phyloP scores from a whole-genome alignment of 2,113 vertebrate species.

The Pseudolaguvia tuberculata region DNA sequence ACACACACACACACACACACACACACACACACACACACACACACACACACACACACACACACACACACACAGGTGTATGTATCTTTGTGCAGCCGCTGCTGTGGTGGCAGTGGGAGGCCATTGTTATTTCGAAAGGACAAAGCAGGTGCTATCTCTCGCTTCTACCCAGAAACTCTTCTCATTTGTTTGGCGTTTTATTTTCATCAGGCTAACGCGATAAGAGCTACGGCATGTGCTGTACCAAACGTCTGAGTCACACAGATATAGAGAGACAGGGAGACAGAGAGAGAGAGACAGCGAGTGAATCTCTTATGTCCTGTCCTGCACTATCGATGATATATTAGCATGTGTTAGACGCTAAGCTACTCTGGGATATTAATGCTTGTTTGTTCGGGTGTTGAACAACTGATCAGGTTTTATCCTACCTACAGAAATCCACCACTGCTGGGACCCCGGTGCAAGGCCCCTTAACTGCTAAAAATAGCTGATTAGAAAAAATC shows the following conservation, averaged over 20 bases:
- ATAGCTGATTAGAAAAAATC: no score
- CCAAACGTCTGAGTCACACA: constrained; percentile 17
- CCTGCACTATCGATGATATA: constrained; percentile 40
- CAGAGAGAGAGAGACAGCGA: background rate
- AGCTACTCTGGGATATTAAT: background rate
- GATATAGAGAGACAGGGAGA: constrained; percentile 1
- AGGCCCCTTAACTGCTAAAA: no score
- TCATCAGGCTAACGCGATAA: constrained; percentile 44
- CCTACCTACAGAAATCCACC: no score
- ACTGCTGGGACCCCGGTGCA: no score
- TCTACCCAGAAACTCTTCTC: constrained; percentile 43
- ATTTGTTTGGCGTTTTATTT: constrained; percentile 37
- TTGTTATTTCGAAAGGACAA: constrained; percentile 47
- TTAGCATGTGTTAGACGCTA: background rate
- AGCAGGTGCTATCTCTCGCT: constrained; percentile 45
- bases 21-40: no score
- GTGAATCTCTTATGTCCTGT: constrained; percentile 8
- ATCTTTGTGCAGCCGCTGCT: constrained; percentile 32
- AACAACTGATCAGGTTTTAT: no score
- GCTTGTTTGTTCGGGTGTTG: no score
- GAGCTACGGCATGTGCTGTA: constrained; percentile 28
- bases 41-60: no score
- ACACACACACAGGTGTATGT: constrained; percentile 30
- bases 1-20: background rate
- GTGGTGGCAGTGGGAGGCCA: constrained; percentile 30